Conservation (phyloP, 2,888 invertebrate species). For the Apamea epomidion region DNA sequence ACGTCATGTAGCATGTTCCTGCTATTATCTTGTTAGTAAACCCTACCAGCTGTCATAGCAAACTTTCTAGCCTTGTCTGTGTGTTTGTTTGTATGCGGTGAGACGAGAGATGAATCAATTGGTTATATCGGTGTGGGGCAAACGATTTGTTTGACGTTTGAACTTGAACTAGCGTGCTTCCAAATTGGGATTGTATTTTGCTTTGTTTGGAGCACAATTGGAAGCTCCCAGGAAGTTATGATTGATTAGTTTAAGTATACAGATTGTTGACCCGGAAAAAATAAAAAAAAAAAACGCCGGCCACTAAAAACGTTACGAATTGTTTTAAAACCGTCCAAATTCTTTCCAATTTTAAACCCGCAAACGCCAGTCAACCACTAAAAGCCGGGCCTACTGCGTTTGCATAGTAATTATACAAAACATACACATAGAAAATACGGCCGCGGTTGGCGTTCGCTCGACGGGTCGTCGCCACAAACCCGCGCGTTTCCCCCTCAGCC, state of each 20-base stretch:
- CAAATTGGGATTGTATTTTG: slow-evolving; percentile 4
- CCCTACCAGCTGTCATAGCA: slow-evolving; percentile 59
- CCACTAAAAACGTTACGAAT: not conserved
- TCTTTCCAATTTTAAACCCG: not conserved
- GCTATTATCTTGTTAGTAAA: slow-evolving; percentile 60
- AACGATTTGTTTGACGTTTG: slow-evolving; percentile 39
- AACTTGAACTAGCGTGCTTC: slow-evolving; percentile 44
- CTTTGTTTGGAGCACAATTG: not conserved
- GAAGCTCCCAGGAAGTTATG: not conserved
- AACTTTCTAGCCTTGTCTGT: slow-evolving; percentile 50
- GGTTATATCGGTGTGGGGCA: slow-evolving; percentile 35
- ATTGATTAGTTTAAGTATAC: not conserved
- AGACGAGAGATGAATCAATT: slow-evolving; percentile 44
- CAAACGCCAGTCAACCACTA: slow-evolving; percentile 9
- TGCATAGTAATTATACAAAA: slow-evolving; percentile 26
- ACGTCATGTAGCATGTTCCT: slow-evolving; percentile 17
- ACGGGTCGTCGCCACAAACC: slow-evolving; percentile 34
- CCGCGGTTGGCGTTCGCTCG: slow-evolving; percentile 55
- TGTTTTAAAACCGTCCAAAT: not conserved
- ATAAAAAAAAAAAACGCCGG: not conserved
- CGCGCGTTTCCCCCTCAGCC: slow-evolving; percentile 65
- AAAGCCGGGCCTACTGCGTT: slow-evolving; percentile 1
- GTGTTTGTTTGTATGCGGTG: slow-evolving; percentile 32
- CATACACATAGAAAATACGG: slow-evolving; percentile 33
- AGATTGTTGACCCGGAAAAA: not conserved